phyloP scores from a whole-genome alignment of 2,113 vertebrate genomes.

The Anhinga rufa region DNA sequence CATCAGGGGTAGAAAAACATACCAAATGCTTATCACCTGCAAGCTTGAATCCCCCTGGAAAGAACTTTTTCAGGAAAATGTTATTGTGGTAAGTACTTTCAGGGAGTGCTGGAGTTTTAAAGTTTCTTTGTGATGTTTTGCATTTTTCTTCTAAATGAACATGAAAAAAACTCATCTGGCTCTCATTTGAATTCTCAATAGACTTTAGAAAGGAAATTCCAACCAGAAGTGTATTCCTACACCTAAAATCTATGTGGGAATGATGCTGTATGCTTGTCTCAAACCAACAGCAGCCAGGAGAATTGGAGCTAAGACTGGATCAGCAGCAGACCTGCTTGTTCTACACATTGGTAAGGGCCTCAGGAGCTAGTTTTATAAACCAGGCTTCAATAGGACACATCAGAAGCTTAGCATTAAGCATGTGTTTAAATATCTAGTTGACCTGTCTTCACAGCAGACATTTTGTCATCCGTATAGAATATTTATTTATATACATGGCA shows the following conservation, averaged over 20 bases:
- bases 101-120: slow-evolving; percentile 31
- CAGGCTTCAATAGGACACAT: background rate
- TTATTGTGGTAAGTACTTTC: slow-evolving; percentile 5
- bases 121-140: slow-evolving; percentile 58
- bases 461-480: background rate
- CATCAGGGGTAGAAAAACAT: background rate
- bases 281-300: slow-evolving; percentile 30
- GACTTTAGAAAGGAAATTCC: slow-evolving; percentile 68
- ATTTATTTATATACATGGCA: background rate
- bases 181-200: slow-evolving; percentile 66
- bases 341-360: background rate
- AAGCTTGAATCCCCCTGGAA: slow-evolving; percentile 7
- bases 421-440: background rate
- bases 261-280: background rate
- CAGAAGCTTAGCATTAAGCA: background rate
- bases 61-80: background rate
- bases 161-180: slow-evolving; percentile 58
- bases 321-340: background rate
- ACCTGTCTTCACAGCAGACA: background rate
- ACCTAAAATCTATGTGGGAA: slow-evolving; percentile 49
- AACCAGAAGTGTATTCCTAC: slow-evolving; percentile 50
- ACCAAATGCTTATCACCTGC: background rate
- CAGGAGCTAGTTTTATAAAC: background rate
- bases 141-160: slow-evolving; percentile 45
- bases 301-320: background rate